Evolutionary conservation across 2,113 vertebrate species (phyloP).

Genomic region (Nestor notabilis): DNA sequence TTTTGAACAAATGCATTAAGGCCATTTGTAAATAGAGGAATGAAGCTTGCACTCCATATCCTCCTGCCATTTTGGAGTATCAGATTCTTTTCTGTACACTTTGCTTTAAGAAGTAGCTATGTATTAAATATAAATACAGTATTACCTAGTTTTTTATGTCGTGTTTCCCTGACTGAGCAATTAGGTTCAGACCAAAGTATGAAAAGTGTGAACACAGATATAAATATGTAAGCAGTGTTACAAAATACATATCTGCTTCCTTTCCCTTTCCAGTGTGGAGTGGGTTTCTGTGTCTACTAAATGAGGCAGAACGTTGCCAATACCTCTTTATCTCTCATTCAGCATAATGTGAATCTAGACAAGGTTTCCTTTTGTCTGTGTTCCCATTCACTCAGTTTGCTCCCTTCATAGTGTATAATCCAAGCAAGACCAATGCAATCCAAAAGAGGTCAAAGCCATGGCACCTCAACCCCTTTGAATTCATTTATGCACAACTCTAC

Average conservation of each 20-base stretch:
- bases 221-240: not conserved
- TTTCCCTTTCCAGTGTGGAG: not conserved
- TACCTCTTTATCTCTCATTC: not conserved
- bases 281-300: not conserved
- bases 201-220: not conserved
- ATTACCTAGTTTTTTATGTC: not conserved
- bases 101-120: not conserved
- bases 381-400: not conserved
- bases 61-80: not conserved
- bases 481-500: not conserved
- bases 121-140: not conserved
- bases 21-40: not conserved
- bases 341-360: not conserved
- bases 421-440: not conserved
- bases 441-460: not conserved
- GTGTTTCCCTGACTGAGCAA: not conserved
- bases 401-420: not conserved
- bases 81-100: not conserved
- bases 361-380: not conserved
- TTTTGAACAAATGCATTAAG: not conserved
- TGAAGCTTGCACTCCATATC: accelerated
- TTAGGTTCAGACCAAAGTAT: not conserved
- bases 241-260: not conserved
- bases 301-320: not conserved
- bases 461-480: not conserved